Evolutionary conservation across 2,797 vertebrate species (phyloP), one percentile per base, ranked within the genome.

Genomic region (Sebastes taczanowskii): DNA sequence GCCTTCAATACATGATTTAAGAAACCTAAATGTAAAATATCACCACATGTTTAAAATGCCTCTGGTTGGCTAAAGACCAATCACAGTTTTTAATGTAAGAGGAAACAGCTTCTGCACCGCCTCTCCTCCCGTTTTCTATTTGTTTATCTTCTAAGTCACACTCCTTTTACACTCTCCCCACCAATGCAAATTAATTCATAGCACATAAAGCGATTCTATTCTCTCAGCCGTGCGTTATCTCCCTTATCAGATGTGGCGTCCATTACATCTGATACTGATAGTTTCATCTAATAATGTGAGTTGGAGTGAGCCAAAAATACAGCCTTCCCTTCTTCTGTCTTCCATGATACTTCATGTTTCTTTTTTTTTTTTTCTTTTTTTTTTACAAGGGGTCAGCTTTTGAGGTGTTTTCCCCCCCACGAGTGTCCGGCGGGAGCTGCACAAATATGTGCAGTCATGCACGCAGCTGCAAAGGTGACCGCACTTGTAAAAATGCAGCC

Each of bases 171-270:
- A 79, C 73, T 78, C 73, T 83, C 72, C 71, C 71, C 68, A 88
- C 83, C 89, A 89, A 67, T 83, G 87, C 86, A 90, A 90, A 94
- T 93, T 7, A 85, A 92, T 92, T 93, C 83, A 82, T 66, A 85
- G 82, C 88, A 62, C 88, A 88, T 91, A 80, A 91, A 86, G 80
- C 16, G 71, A 74, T 86, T 87, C 70, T 79, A 59, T 87, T 89
- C 81, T 88, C 75, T 75, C 83, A 64, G 81, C 77, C 58, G 56
- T 68, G 74, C 4, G 25, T 88, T 91, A 84, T 89, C 82, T 61
- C 22, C 42, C 76, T 90, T 84, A 92, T 92, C 88, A 83, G 90
- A 92, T 91, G 80, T 81, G 79, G 83, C 68, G 86, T 92, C 91
- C 87, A 74, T 90, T 92, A 81, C 85, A 84, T 87, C 90, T 82